Evolutionary conservation across 2,797 vertebrate genomes (phyloP), one percentile per base, ranked within the genome.

Genomic region (Agapornis canus): DNA sequence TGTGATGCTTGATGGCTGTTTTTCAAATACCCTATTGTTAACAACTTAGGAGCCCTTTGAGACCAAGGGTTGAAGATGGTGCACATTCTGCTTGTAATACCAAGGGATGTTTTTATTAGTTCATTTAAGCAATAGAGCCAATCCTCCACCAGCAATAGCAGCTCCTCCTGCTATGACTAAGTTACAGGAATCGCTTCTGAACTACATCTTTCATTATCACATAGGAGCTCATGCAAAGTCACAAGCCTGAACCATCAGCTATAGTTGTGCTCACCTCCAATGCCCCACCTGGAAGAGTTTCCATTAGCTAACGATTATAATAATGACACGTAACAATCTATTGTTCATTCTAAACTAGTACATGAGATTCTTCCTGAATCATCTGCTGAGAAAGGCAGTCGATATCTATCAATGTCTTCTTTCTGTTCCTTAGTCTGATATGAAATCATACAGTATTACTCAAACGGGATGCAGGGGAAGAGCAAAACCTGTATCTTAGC

Each of bases 151-250:
- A 89, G 82, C 66, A 70, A 63, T 0, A 85, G 92, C 72, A 86
- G 69, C 73, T 90, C 59, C 77, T 75, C 51, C 77, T 89, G 70
- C 72, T 73, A 54, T 11, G 56, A 69, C 61, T 72, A 61, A 96
- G 79, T 77, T 78, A 78, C 39, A 90, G 72, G 71, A 95, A 81
- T 82, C 0, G 0, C 48, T 75, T 86, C 70, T 75, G 72, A 82
- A 77, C 83, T 68, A 66, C 32, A 71, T 59, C 83, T 75, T 85
- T 91, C 48, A 9, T 92, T 92, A 84, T 90, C 88, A 91, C 71
- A 56, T 37, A 81, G 59, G 35, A 92, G 68, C 81, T 97, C 96
- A 97, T 96, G 77, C 91, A 97, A 97, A 97, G 97, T 97, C 95
- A 97, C 61, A 14, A 91, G 83, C 64, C 83, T 76, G 82, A 90